Conservation (phyloP, 2,888 invertebrate genomes). For the Pollenia amentaria region DNA sequence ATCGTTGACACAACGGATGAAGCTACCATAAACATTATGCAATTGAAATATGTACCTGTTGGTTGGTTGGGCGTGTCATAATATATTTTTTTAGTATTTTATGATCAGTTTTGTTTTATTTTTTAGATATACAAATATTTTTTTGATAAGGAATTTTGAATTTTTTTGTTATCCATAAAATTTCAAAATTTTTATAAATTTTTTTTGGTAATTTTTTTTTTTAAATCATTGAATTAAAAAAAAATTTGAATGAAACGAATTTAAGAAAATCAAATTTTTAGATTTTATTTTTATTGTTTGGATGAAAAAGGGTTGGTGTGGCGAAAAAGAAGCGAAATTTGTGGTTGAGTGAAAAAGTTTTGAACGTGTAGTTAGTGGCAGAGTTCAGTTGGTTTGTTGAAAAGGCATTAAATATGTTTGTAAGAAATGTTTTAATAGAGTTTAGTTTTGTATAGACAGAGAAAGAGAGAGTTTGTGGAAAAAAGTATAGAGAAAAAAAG, state of each 20-base stretch:
- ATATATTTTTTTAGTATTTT: constrained; percentile 69
- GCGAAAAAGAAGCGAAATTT: background rate
- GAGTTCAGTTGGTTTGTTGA: too few relatives aligned
- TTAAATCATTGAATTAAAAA: constrained; percentile 27
- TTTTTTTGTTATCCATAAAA: constrained; percentile 46
- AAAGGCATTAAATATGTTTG: too few relatives aligned
- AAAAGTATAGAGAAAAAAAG: constrained; percentile 67
- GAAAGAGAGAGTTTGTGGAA: constrained; percentile 2
- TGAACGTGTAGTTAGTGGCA: background rate
- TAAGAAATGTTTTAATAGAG: constrained; percentile 15
- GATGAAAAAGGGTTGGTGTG: background rate
- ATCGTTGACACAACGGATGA: constrained; percentile 99
- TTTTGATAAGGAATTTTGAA: constrained; percentile 50
- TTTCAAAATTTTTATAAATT: constrained; percentile 59
- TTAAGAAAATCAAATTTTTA: constrained; percentile 36
- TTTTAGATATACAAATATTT: constrained; percentile 41
- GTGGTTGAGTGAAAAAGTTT: constrained; percentile 1
- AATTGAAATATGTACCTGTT: constrained; percentile 98
- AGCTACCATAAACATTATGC: constrained; percentile 99
- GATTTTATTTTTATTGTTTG: background rate
- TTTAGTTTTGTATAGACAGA: constrained; percentile 15
- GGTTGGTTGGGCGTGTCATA: constrained; percentile 84
- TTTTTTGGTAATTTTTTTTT: constrained; percentile 25
- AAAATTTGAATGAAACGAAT: constrained; percentile 42
- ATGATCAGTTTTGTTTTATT: constrained; percentile 66